Conservation (phyloP, 2,797 vertebrate genomes). For the Anabas testudineus region DNA sequence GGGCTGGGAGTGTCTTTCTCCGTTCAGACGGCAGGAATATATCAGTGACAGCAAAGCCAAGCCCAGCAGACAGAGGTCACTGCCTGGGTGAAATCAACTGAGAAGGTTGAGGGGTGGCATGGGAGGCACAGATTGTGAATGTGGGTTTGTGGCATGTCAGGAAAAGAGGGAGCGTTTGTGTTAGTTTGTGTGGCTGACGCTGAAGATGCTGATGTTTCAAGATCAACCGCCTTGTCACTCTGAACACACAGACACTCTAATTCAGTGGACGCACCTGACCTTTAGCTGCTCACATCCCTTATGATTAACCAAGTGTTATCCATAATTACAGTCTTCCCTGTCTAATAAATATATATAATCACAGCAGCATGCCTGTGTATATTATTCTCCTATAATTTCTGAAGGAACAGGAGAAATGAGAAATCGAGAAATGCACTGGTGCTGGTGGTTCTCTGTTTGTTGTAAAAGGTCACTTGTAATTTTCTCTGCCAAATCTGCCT, state of each 20-base stretch:
- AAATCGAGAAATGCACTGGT: conserved; percentile 43
- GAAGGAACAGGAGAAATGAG: conserved; percentile 48
- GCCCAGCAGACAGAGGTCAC: conserved; percentile 77
- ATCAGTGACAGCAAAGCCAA: conserved; percentile 78
- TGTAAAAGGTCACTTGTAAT: conserved; percentile 81
- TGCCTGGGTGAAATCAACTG: conserved; percentile 66
- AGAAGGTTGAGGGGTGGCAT: conserved; percentile 40
- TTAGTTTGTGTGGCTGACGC: conserved; percentile 49
- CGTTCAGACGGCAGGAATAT: conserved; percentile 74
- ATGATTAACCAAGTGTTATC: conserved; percentile 61
- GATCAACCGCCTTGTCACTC: conserved; percentile 29
- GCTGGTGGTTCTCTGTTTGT: conserved; percentile 68
- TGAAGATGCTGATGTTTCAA: conserved; percentile 65
- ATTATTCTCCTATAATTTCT: conserved; percentile 51
- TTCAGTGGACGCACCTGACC: conserved; percentile 67
- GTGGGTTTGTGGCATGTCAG: conserved; percentile 56
- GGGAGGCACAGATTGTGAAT: conserved; percentile 42
- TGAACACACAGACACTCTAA: conserved; percentile 39
- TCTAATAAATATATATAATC: conserved; percentile 59
- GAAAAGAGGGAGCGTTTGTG: conserved; percentile 39
- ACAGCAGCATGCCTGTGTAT: conserved; percentile 14
- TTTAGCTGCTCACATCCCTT: conserved; percentile 57
- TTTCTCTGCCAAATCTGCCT: conserved; percentile 79
- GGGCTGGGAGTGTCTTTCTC: conserved; percentile 73
- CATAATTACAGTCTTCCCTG: conserved; percentile 59